Evolutionary conservation across 2,113 vertebrate genomes (phyloP), one percentile per base, ranked within the genome.

Genomic region (Varanus komodoensis): DNA sequence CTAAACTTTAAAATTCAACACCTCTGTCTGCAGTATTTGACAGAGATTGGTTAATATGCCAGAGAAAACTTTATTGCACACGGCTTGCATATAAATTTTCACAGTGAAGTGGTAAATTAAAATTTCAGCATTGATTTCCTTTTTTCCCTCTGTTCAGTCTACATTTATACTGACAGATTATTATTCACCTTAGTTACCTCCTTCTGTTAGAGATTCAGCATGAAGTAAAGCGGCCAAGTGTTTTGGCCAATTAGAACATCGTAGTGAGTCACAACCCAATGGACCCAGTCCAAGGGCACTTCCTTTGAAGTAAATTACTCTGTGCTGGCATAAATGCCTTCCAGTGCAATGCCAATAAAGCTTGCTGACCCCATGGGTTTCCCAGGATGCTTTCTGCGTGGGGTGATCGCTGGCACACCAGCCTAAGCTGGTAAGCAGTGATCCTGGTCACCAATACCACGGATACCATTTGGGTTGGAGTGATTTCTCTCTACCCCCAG

Each of bases 131-230:
- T 95, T 91, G 88, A 89, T 96, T 96, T 94, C 82, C 93, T 94
- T 96, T 96, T 44, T 96, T 95, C 95, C 90, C 93, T 96, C 94
- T 94, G 95, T 94, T 96, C 94, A 77, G 34, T 84, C 54, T 96
- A 91, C 94, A 90, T 96, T 95, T 96, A 90, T 93, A 91, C 90
- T 91, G 94, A 92, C 96, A 92, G 94, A 96, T 96, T 97, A 94
- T 93, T 96, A 85, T 89, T 91, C 82, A 25, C 91, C 91, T 95
- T 96, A 95, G 95, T 96, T 96, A 89, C 91, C 89, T 67, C 29
- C 69, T 52, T 95, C 89, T 88, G 88, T 90, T 93, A 75, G 90
- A 50, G 95, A 69, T 91, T 78, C 82, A 90, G 91, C 88, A 38
- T 32, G 38, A 87, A 48, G 57, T 79, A 67, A 27, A 79, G 25